These are phyloP conservation scores for Heliothis peltigera DNA, from an alignment of 2,888 invertebrate species.

Conservation along the genomic window DNA sequence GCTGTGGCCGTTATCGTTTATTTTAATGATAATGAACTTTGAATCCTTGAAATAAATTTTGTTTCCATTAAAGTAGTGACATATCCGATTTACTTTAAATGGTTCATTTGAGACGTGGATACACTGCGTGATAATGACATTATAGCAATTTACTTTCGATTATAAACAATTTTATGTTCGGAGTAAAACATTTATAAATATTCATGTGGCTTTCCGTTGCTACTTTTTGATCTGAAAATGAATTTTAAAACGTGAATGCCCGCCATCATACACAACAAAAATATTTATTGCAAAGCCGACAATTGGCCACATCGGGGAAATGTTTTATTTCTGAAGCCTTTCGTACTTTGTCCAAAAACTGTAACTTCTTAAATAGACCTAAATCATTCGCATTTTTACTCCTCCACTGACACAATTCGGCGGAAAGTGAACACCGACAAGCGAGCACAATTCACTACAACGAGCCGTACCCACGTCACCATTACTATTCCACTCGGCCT, in stretches of 20 bases:
- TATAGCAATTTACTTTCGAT: neutral
- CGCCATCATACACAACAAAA: neutral
- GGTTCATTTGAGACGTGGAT: no score
- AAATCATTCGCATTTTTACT: neutral
- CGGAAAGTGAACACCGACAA: constrained; percentile 1
- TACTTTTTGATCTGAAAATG: neutral
- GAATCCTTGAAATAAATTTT: no score
- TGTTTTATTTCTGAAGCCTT: neutral
- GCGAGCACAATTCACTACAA: neutral
- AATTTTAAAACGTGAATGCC: neutral
- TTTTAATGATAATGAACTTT: neutral
- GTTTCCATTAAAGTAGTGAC: no score
- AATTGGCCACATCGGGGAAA: neutral
- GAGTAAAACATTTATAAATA: neutral
- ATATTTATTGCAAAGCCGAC: neutral
- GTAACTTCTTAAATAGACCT: neutral
- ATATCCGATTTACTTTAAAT: no score
- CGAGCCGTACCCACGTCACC: neutral
- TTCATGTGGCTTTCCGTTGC: neutral
- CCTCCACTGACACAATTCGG: neutral
- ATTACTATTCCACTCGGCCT: constrained; percentile 34
- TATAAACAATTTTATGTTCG: no score
- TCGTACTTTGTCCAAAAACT: neutral
- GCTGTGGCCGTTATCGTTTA: neutral
- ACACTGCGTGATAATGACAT: neutral